Evolutionary conservation across 2,113 vertebrate species (phyloP), one percentile per base, ranked within the genome.

Genomic region (Barbus barbus): DNA sequence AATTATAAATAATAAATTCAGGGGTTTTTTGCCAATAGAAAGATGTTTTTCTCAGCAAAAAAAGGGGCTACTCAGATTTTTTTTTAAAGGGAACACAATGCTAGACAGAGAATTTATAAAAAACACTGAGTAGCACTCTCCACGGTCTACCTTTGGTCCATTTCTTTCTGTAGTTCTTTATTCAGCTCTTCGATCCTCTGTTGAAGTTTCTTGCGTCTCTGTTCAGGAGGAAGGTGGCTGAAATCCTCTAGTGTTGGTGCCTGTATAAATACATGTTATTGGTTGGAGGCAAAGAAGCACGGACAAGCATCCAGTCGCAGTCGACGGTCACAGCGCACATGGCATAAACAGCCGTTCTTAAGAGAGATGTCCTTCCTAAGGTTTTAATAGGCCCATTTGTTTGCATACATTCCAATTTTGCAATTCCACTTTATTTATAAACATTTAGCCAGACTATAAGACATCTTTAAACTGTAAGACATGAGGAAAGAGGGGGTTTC

Each of bases 191-290:
- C 98, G 0, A 99, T 97, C 91, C 95, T 95, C 88, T 98, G 97
- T 86, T 97, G 98, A 78, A 99, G 94, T 91, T 95, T 96, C 93
- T 99, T 99, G 83, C 98, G 96, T 88, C 98, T 95, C 90, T 99
- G 98, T 87, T 99, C 98, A 11, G 98, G 98, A 5, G 98, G 98
- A 80, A 99, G 94, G 86, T 99, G 98, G 92, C 98, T 99, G 89
- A 96, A 98, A 90, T 99, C 98, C 91, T 99, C 98, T 72, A 96
- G 90, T 38, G 96, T 95, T 20, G 97, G 96, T 6, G 97, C 97
- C 98, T 99, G 92, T 72, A 93, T 91, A 86, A 83, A 93, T 88
- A 7, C 12, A 75, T 31, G 31, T 76, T 44, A 2, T 71, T 71
- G 31, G 16, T 71, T 87, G 88, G 84, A 38, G 31, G 69, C 76